Evolutionary conservation across 2,113 vertebrate species (phyloP), one percentile per base, ranked within the genome.

Genomic region (Nipponia nippon): DNA sequence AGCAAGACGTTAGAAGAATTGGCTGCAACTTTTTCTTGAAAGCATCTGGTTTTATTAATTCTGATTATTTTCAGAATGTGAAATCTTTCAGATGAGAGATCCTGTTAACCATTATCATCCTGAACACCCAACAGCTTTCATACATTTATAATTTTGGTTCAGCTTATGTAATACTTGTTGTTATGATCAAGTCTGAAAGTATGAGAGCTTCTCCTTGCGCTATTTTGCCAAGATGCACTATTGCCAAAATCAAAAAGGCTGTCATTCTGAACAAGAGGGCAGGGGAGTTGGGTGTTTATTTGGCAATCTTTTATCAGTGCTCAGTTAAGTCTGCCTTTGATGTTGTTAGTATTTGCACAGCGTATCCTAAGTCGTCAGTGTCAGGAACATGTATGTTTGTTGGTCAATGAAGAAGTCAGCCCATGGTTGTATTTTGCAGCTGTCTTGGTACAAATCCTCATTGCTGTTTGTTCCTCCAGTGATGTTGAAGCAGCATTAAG

Each of bases 311-410:
- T 71, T 38, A 20, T 20, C 82, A 71, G 29, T 21, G 34, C 61
- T 93, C n/a, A 9, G 77, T 79, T 55, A 65, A 73, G n/a, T 46
- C 55, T 77, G 34, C 36, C 66, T 76, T 85, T 81, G 53, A 14
- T 73, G 71, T 59, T 70, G 19, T 13, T 40, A 21, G 11, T 38
- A 46, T 87, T 84, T 82, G 49, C 30, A 32, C 1, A 14, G 82
- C 0, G 0, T 40, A 40, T 47, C 59, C 44, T 4, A 17, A 79
- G 69, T 66, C 16, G 3, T n/a, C n/a, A 7, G 16, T 32, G 34
- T 6, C 52, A 58, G 61, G 47, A 87, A 8, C 13, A 10, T 1
- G 2, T 4, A 9, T 2, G 12, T 73, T 86, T 79, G 58, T 23
- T 66, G n/a, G 42, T 42, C 40, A 42, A 42, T 18, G 47, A 67